These are phyloP conservation scores for Cottus gobio DNA, from an alignment of 2,113 vertebrate species.

Conservation along the genomic window DNA sequence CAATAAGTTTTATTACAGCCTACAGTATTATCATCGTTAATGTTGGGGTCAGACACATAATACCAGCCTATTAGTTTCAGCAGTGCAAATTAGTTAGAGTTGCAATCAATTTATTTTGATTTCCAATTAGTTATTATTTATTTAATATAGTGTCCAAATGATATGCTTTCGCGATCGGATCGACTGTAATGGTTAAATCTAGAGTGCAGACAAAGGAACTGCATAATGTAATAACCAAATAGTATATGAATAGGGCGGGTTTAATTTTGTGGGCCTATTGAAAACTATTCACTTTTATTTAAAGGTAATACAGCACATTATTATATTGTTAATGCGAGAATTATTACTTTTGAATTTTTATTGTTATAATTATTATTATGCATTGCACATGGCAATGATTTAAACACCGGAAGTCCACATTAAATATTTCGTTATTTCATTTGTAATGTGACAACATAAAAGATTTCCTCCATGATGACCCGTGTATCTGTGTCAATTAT, in stretches of 20 bases:
- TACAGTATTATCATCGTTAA: neutral
- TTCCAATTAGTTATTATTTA: neutral
- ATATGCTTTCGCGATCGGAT: neutral
- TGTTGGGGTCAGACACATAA: neutral
- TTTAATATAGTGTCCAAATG: neutral
- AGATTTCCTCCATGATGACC: neutral
- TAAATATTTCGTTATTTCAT: constrained; percentile 2
- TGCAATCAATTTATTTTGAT: neutral
- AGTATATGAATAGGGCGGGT: neutral
- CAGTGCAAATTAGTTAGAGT: neutral
- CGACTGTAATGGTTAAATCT: neutral
- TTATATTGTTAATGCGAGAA: constrained; percentile 17
- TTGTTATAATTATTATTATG: constrained; percentile 9
- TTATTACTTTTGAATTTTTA: constrained; percentile 3
- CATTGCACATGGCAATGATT: neutral
- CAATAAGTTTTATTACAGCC: neutral
- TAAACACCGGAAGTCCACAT: neutral
- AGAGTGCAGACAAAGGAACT: constrained; percentile 4
- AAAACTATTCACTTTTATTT: neutral
- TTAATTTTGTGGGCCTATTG: neutral
- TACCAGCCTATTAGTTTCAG: neutral
- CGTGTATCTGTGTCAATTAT: constrained; percentile 14
- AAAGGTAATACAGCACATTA: neutral
- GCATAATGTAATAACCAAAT: neutral
- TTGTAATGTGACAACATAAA: constrained; percentile 15